Evolutionary conservation across 2,888 invertebrate genomes (phyloP), one percentile per base, ranked within the genome.

Genomic region (Eudasyphora cyanicolor): DNA sequence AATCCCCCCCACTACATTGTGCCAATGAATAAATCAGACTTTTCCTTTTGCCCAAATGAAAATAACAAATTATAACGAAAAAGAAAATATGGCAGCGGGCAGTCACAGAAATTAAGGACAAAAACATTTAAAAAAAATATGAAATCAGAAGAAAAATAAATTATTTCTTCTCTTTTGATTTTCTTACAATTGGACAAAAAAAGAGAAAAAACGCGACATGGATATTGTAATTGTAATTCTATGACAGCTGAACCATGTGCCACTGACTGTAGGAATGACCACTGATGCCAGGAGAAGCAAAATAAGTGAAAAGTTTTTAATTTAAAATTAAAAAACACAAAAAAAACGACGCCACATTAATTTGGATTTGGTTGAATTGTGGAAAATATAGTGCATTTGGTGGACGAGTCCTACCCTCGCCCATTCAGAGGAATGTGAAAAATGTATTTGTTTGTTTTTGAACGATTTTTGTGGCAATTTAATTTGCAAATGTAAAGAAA

Each of bases 261-360:
- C 67, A 38, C 14, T 54, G 54, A 54, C 54, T 54, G 54, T n/a
- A 6, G 3, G 27, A 7, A 45, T 5, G 21, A 7, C 14, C 27
- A 27, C 27, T 32, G 27, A 69, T 24, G 12, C 21, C 24, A 10
- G 21, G 24, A 24, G 17, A 49, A 5, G 54, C 19, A 54, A 21
- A 54, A 24, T 24, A 45, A 60, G 12, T 12, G 10, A 42, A 64
- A 64, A 69, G 21, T 45, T 69, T 69, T 69, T 69, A 69, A 69
- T 69, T 69, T 69, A 69, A 45, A 69, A 21, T 69, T 69, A 45
- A 69, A 45, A 69, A 21, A 45, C 45, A 45, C 21, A 42, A 7
- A 5, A 45, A 69, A 64, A 24, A 8, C 45, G 24, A 27, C 67
- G 45, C 27, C 24, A 69, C 45, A 27, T n/a, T n/a, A 45, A 54